Conservation (phyloP, 2,113 vertebrate species). For the Pluvialis apricaria region DNA sequence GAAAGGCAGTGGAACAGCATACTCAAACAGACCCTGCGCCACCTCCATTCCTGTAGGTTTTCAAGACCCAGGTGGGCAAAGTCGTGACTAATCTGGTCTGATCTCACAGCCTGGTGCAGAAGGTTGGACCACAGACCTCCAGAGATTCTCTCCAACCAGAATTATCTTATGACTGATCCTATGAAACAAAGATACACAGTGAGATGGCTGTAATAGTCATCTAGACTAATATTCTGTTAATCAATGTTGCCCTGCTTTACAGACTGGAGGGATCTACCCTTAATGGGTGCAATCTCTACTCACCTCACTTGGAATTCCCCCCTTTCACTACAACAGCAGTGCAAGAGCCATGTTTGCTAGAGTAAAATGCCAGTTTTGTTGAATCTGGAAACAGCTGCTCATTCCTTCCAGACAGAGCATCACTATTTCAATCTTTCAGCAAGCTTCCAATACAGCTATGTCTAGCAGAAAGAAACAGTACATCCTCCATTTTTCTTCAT, state of each 20-base stretch:
- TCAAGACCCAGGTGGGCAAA: background rate
- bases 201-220: background rate
- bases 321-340: background rate
- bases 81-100: background rate
- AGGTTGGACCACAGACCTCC: background rate
- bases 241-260: background rate
- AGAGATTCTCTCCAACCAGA: background rate
- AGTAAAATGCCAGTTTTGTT: background rate
- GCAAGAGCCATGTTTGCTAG: background rate
- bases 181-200: background rate
- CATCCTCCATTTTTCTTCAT: background rate
- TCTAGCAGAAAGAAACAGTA: background rate
- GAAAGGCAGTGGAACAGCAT: background rate
- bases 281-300: background rate
- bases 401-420: background rate
- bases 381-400: background rate
- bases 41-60: background rate
- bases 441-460: background rate
- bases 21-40: background rate
- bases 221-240: background rate
- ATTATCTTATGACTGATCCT: background rate
- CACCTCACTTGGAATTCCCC: background rate
- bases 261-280: background rate
- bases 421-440: background rate
- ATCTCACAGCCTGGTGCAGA: background rate